Base-by-base conservation (phyloP, 2,797 vertebrate species). In the Helostoma temminkii region DNA sequence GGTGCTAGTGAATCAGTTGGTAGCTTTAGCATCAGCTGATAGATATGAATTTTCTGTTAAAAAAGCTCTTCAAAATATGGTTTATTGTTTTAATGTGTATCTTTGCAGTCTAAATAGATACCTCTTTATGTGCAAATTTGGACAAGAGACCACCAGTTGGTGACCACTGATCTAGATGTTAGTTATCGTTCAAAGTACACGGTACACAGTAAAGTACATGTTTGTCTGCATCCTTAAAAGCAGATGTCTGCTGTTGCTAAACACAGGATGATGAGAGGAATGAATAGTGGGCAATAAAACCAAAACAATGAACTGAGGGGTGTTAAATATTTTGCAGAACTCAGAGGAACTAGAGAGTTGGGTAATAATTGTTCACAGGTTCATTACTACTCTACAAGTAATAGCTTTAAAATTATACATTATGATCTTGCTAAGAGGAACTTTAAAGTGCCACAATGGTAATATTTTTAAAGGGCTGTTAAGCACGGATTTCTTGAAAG, bases 381-480 rank as follows among this genome's bases (percentile, higher is more conserved):
- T 16, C 1, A 42, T 30, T n/a, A 25, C 26, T 21, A n/a, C n/a
- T n/a, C n/a, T n/a, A 26, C 3, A 0, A 42, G 0, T 1, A 2
- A 25, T 5, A 16, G 15, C 9, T 59, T 72, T 34, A 22, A 67
- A 39, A 57, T 61, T 45, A 57, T 36, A 46, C 3, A 37, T 6
- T 24, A 0, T 30, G 22, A 47, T 41, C 5, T 62, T 39, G 41
- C 60, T 37, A 3, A 41, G 3, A 56, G 30, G 9, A 46, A 58
- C 26, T 48, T 73, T 49, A 42, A 63, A 56, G 22, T 25, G n/a
- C 16, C 25, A 56, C 22, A 32, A 10, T 48, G 49, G 52, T 36
- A 16, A 42, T 41, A 22, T 25, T 64, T 75, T 64, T 70, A 37
- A 70, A 67, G 69, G 55, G 19, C 28, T n/a, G 4, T 61, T 70